A percentile compares a stretch with the other conserved stretches of the same genome.
Conservation (phyloP, 2,888 invertebrate species). For the Spodoptera picta region DNA sequence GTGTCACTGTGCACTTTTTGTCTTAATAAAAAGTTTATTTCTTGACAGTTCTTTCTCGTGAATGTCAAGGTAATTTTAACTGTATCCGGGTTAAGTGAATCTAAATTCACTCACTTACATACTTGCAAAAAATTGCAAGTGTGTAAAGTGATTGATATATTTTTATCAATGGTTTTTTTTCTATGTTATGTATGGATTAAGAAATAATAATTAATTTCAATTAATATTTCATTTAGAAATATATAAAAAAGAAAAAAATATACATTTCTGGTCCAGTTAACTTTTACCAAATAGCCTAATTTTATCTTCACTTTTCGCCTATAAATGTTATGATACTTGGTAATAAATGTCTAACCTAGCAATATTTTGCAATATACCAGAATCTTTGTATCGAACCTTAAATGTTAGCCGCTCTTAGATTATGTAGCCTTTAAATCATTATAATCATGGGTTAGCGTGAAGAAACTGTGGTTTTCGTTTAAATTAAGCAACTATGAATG, state of each 20-base stretch:
- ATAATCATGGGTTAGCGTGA: slow-evolving; percentile 44
- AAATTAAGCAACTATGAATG: slow-evolving; percentile 24
- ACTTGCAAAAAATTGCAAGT: too few relatives aligned
- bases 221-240: too few relatives aligned
- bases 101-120: slow-evolving; percentile 3
- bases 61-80: slow-evolving; percentile 57
- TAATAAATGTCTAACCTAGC: slow-evolving; percentile 27
- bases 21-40: slow-evolving; percentile 22
- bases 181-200: too few relatives aligned
- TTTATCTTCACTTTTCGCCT: slow-evolving; percentile 11
- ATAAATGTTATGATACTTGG: slow-evolving; percentile 4
- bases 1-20: slow-evolving; percentile 21
- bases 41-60: slow-evolving; percentile 40
- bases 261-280: too few relatives aligned
- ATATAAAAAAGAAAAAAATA: too few relatives aligned
- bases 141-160: background rate
- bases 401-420: slow-evolving; percentile 50
- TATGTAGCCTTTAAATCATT: slow-evolving; percentile 51
- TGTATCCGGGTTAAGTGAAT: slow-evolving; percentile 57
- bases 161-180: too few relatives aligned
- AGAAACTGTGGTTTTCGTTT: slow-evolving; percentile 38
- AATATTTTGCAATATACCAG: slow-evolving; percentile 48
- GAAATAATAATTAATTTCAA: too few relatives aligned
- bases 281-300: too few relatives aligned
- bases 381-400: slow-evolving; percentile 43